These are phyloP conservation scores for Philaenus spumarius DNA, from an alignment of 1,140 invertebrate genomes.

Conservation along the genomic window DNA sequence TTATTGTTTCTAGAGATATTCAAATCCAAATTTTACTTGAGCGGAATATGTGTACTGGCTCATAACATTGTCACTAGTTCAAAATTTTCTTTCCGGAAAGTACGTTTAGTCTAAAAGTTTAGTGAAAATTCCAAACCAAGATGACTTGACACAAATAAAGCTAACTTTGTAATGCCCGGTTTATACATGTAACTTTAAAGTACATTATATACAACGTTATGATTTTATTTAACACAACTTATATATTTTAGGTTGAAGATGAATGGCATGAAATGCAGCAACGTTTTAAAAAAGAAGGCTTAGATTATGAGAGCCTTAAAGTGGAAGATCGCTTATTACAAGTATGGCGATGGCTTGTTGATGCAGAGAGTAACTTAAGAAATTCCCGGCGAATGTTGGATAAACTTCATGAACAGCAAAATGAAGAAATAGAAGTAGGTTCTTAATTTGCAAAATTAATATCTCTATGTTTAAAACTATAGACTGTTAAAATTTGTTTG, in stretches of 20 bases:
- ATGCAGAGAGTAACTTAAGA: constrained; percentile 39
- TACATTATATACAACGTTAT: no score
- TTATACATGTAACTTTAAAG: no score
- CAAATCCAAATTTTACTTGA: no score
- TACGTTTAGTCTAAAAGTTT: no score
- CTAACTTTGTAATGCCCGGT: no score
- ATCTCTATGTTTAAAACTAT: background rate
- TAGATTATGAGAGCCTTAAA: constrained; percentile 32
- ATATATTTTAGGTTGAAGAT: constrained; percentile 33
- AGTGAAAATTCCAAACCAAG: no score
- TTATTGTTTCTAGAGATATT: no score
- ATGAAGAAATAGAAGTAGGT: constrained; percentile 37
- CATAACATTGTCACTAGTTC: no score
- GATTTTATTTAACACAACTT: no score
- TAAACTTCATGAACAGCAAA: constrained; percentile 37
- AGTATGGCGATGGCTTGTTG: constrained; percentile 40
- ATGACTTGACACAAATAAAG: no score
- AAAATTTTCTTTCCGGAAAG: no score
- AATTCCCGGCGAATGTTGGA: constrained; percentile 38
- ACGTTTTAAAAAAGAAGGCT: constrained; percentile 36
- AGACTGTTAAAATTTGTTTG: background rate
- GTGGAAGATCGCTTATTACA: constrained; percentile 35
- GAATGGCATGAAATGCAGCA: constrained; percentile 35
- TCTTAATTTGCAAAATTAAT: background rate
- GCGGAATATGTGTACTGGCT: no score